Evolutionary conservation across 2,797 vertebrate species (phyloP).

Genomic region (Pithecia hirsuta): DNA sequence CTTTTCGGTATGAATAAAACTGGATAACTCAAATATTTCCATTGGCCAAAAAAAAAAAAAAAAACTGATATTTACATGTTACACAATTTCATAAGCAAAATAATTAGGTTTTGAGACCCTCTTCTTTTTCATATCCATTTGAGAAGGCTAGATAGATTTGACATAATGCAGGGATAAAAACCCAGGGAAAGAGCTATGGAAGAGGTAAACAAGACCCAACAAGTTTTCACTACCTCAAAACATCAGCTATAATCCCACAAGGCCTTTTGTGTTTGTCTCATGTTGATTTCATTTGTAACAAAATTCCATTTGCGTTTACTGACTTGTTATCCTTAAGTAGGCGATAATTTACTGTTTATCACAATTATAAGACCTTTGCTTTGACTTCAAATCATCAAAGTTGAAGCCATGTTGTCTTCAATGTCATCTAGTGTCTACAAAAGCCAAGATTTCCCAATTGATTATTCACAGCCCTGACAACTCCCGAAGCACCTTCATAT

Average conservation of each 20-base stretch:
- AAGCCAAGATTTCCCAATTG: not conserved
- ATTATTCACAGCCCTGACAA: not conserved
- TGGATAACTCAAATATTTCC: not conserved
- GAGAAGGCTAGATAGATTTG: not conserved
- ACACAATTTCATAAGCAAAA: not conserved
- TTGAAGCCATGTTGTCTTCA: not conserved
- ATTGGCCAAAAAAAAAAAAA: too few relatives aligned
- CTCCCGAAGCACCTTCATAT: not conserved
- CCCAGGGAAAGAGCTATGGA: not conserved
- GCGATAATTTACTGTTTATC: not conserved
- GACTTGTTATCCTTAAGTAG: not conserved
- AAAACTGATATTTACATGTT: not conserved
- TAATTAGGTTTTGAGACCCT: not conserved
- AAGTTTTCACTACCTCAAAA: not conserved
- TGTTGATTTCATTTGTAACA: not conserved
- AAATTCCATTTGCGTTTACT: not conserved
- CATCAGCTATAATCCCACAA: not conserved
- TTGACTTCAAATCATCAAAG: not conserved
- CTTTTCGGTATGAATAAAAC: not conserved
- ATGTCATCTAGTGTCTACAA: not conserved
- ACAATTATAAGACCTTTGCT: not conserved
- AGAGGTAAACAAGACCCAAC: not conserved
- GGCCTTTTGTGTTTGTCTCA: not conserved
- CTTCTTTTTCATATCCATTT: not conserved
- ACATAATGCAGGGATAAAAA: not conserved